Conservation (phyloP, 2,888 invertebrate species). For the Acheta domesticus region DNA sequence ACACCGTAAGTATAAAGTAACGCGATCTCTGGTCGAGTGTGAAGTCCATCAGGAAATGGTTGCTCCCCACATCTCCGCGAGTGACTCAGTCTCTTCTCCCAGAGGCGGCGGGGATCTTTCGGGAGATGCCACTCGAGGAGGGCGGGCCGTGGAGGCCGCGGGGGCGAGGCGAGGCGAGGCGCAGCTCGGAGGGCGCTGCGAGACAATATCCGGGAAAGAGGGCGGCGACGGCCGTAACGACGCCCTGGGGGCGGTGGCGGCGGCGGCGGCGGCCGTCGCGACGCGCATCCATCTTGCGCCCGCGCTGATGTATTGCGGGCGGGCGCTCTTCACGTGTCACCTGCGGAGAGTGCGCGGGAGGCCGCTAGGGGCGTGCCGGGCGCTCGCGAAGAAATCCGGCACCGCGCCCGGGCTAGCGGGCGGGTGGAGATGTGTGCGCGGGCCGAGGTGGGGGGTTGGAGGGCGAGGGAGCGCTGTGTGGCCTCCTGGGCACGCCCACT, state of each 20-base stretch:
- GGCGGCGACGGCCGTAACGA: not conserved
- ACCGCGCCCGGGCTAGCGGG: not conserved
- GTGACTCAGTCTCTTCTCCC: too few relatives aligned
- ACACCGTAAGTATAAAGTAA: too few relatives aligned
- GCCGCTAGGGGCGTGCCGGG: not conserved
- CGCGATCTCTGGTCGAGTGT: too few relatives aligned
- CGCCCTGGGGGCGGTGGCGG: not conserved
- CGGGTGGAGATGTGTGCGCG: not conserved
- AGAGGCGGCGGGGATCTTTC: not conserved
- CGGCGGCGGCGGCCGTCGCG: not conserved
- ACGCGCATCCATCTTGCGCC: not conserved
- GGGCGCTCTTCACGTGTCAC: not conserved
- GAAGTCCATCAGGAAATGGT: too few relatives aligned
- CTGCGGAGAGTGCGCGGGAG: not conserved
- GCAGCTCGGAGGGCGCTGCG: not conserved
- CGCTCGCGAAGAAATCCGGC: not conserved
- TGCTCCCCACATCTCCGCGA: too few relatives aligned
- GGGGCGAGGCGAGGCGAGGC: too few relatives aligned
- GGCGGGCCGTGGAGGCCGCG: not conserved
- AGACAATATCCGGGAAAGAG: not conserved
- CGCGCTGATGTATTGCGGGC: slow-evolving; percentile 11
- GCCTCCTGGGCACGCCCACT: slow-evolving; percentile 6
- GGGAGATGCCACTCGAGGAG: not conserved
- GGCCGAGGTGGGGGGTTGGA: not conserved
- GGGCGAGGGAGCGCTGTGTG: not conserved